Conservation (phyloP, 64 coral and sea anemone species). For the Stylophora pistillata region DNA sequence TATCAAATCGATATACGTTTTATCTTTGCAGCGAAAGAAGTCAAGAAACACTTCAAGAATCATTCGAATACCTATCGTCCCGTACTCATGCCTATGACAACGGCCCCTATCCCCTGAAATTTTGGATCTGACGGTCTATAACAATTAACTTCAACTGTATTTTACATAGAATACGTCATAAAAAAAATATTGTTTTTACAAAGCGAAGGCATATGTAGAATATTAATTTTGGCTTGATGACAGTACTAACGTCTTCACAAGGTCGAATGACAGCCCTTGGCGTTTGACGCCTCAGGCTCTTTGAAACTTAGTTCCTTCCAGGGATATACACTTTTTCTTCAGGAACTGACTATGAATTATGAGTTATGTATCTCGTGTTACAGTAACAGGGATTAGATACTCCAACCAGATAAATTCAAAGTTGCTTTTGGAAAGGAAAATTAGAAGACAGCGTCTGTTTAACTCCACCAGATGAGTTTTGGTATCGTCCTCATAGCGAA, state of each 20-base stretch:
- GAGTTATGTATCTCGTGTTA: no score
- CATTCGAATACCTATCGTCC: neutral
- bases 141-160: neutral
- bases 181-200: neutral
- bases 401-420: no score
- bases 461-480: no score
- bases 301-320: neutral
- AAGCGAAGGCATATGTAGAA: neutral
- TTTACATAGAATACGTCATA: neutral
- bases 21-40: conserved; percentile 46
- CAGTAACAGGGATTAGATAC: no score
- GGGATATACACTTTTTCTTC: neutral
- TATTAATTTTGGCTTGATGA: neutral
- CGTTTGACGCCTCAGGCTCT: neutral
- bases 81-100: neutral
- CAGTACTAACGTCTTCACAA: neutral
- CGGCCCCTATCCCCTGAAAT: conserved; percentile 5
- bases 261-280: neutral
- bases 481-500: no score
- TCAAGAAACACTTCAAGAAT: conserved; percentile 26
- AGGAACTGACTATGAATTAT: neutral
- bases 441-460: no score
- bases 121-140: conserved; percentile 26
- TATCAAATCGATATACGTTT: conserved; percentile 12
- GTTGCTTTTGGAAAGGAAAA: no score